A percentile compares a stretch with the other conserved stretches of the same genome.
phyloP scores from a whole-genome alignment of 2,888 invertebrate species.

The Ormyrus thymus region DNA sequence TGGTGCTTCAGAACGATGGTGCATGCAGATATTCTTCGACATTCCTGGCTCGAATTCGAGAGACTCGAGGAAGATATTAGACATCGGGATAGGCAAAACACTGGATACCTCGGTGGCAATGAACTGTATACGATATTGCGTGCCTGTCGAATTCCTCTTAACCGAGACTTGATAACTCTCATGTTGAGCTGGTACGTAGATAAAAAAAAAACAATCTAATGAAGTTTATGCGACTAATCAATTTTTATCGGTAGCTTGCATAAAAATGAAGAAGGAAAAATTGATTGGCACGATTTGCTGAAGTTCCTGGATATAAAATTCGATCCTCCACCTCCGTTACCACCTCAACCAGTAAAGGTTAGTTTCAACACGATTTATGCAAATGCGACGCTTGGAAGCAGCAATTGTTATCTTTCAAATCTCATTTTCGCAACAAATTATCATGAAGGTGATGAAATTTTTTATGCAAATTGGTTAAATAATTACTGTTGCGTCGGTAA shows the following conservation, averaged over 20 bases:
- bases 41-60: slow-evolving; percentile 83
- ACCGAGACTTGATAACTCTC: slow-evolving; percentile 81
- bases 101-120: slow-evolving; percentile 78
- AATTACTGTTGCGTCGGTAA: not conserved
- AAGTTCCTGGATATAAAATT: slow-evolving; percentile 83
- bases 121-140: slow-evolving; percentile 81
- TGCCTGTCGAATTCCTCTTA: slow-evolving; percentile 83
- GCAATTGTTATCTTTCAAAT: too few relatives aligned
- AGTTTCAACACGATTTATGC: not conserved
- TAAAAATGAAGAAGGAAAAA: slow-evolving; percentile 81
- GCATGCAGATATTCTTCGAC: slow-evolving; percentile 83
- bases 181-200: slow-evolving; percentile 81
- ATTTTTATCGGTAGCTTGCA: slow-evolving; percentile 75
- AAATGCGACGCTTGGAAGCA: too few relatives aligned
- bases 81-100: slow-evolving; percentile 77
- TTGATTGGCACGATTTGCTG: slow-evolving; percentile 83
- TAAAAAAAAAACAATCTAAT: slow-evolving; percentile 19
- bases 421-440: too few relatives aligned
- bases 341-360: slow-evolving; percentile 77
- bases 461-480: too few relatives aligned
- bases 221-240: slow-evolving; percentile 10
- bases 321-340: slow-evolving; percentile 75
- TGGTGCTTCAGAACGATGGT: slow-evolving; percentile 79
- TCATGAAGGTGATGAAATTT: too few relatives aligned
- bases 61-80: slow-evolving; percentile 79